A percentile compares a stretch with the other conserved stretches of the same genome.
These are phyloP conservation scores for Brachionus sp. DNA, from an alignment of 1,140 invertebrate genomes.

Conservation along the genomic window DNA sequence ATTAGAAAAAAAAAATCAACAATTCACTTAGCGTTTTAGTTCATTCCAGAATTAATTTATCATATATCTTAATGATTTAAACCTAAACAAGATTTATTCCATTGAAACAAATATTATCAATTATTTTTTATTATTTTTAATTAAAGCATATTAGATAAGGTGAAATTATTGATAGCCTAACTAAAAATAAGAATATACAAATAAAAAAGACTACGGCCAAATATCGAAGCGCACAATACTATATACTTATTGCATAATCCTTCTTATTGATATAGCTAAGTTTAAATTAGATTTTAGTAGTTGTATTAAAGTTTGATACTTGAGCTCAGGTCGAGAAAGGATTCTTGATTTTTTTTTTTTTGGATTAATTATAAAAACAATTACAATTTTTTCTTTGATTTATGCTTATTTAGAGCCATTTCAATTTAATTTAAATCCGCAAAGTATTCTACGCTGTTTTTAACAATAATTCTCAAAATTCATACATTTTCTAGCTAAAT, in stretches of 20 bases:
- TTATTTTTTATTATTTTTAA: slow-evolving; percentile 20
- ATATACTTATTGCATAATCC: slow-evolving; percentile 31
- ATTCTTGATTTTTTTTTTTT: slow-evolving; percentile 24
- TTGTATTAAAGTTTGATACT: neutral
- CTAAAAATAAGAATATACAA: neutral
- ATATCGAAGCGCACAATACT: neutral
- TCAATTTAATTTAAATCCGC: neutral
- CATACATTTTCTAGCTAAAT: too few species aligned
- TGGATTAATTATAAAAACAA: slow-evolving; percentile 1
- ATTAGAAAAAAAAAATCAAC: neutral
- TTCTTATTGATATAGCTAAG: slow-evolving; percentile 27
- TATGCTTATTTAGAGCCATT: neutral
- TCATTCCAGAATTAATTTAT: slow-evolving; percentile 5
- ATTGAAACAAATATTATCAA: neutral
- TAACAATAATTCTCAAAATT: too few species aligned
- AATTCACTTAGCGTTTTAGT: neutral
- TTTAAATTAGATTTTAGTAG: slow-evolving; percentile 27
- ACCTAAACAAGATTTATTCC: neutral
- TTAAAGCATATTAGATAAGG: slow-evolving; percentile 29
- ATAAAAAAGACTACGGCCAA: neutral
- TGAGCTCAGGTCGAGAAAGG: neutral
- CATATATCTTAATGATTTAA: neutral
- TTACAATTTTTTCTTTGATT: neutral
- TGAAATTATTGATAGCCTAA: slow-evolving; percentile 26
- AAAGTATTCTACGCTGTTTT: neutral